These are phyloP conservation scores for Eugnorisma glareosa DNA, from an alignment of 2,888 invertebrate genomes.

Conservation along the genomic window DNA sequence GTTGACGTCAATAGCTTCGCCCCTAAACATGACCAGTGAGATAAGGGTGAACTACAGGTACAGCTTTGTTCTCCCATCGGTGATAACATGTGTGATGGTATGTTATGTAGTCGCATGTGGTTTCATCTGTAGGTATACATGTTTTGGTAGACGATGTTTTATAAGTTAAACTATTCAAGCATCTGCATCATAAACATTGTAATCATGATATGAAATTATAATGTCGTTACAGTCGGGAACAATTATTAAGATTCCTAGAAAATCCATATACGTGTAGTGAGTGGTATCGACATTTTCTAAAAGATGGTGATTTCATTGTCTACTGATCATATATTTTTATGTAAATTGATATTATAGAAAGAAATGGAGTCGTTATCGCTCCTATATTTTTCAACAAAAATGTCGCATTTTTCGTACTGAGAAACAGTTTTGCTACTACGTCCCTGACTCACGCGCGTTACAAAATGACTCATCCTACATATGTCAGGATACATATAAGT, in stretches of 20 bases:
- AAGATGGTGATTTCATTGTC: background rate
- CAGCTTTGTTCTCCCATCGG: background rate
- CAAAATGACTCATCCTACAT: conserved; percentile 72
- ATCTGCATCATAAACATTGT: background rate
- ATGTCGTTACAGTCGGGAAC: background rate
- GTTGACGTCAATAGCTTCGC: background rate
- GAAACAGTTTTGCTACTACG: conserved; percentile 27
- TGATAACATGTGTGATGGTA: background rate
- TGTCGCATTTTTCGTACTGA: conserved; percentile 5
- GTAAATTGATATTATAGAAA: background rate
- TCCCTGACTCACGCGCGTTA: conserved; percentile 62
- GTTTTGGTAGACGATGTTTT: background rate
- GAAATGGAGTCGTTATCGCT: background rate
- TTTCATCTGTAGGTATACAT: background rate
- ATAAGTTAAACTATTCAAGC: background rate
- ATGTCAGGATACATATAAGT: conserved; percentile 70
- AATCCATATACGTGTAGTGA: background rate
- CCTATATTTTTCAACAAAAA: background rate
- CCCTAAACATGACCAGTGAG: background rate
- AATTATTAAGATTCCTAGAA: background rate
- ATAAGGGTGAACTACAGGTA: background rate
- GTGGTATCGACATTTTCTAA: background rate
- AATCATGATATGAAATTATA: background rate
- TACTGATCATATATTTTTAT: background rate
- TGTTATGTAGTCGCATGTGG: background rate